These are phyloP conservation scores for Notospermus geniculatus DNA, from an alignment of 1,140 invertebrate species.

Conservation along the genomic window DNA sequence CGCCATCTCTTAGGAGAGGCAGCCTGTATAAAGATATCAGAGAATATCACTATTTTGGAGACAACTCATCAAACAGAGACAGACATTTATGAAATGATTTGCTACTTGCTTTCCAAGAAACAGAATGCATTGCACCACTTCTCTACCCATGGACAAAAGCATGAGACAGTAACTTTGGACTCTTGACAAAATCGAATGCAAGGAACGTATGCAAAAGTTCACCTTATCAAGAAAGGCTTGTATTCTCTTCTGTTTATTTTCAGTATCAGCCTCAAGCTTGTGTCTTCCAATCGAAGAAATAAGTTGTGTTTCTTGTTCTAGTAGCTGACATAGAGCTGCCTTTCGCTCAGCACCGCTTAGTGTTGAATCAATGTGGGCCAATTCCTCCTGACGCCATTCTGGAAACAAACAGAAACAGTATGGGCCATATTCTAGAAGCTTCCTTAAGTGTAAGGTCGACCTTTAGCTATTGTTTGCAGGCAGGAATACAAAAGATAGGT, in stretches of 20 bases:
- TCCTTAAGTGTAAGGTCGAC: no score
- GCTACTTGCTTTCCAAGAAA: no score
- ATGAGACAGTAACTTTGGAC: no score
- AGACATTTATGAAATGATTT: no score
- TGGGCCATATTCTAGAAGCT: not conserved
- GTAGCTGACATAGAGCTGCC: conserved; percentile 53
- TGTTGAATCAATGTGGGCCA: conserved; percentile 47
- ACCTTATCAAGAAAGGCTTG: conserved; percentile 54
- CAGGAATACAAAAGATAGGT: no score
- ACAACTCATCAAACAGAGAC: no score
- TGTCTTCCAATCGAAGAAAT: conserved; percentile 55
- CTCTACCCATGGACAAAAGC: no score
- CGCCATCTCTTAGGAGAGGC: conserved; percentile 52
- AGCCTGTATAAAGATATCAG: conserved; percentile 31
- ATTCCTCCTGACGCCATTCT: conserved; percentile 55
- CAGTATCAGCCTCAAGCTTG: conserved; percentile 48
- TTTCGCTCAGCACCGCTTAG: conserved; percentile 52
- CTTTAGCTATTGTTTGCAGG: no score
- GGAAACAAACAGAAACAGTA: conserved; percentile 18
- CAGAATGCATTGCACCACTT: no score
- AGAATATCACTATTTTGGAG: conserved; percentile 1
- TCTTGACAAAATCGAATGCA: no score
- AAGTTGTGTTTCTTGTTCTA: conserved; percentile 56
- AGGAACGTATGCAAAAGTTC: no score
- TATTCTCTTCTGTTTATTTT: conserved; percentile 51